phyloP scores from a whole-genome alignment of 2,113 vertebrate species.

The Lathamus discolor region DNA sequence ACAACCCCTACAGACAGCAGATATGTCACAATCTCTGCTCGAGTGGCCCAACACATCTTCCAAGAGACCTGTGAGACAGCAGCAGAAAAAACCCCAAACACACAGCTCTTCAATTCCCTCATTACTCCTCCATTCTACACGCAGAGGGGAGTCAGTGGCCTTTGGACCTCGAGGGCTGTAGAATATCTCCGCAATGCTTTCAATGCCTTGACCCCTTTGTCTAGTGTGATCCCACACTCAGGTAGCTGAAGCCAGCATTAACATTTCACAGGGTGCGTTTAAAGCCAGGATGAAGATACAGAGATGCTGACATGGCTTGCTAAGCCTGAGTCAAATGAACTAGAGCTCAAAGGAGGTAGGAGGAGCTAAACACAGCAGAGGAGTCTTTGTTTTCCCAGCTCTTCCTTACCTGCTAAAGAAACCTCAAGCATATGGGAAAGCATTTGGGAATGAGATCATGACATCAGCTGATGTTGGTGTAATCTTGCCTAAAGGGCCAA shows the following conservation, averaged over 20 bases:
- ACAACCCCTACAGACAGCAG: neutral
- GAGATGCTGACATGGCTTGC: neutral
- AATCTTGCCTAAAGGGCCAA: neutral
- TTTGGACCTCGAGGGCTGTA: neutral
- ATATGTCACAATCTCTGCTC: neutral
- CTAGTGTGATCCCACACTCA: neutral
- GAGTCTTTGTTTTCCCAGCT: neutral
- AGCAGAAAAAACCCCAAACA: neutral
- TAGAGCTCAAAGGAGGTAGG: neutral
- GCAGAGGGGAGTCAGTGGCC: neutral
- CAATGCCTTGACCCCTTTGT: neutral
- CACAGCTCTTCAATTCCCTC: neutral
- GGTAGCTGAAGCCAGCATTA: neutral
- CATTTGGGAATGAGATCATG: neutral
- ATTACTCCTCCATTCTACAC: neutral
- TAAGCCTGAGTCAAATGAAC: neutral
- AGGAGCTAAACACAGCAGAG: neutral
- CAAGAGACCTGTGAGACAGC: neutral
- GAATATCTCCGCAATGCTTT: neutral
- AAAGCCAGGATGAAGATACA: neutral
- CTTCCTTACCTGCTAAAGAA: neutral
- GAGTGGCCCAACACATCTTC: neutral
- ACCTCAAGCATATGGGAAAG: slow-evolving; percentile 8
- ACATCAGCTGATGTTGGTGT: neutral
- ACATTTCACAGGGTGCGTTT: neutral